Percentiles rank a stretch among this genome's conserved stretches.
Evolutionary conservation across 2,888 invertebrate species (phyloP).

Genomic region (Campopleginae sp.): DNA sequence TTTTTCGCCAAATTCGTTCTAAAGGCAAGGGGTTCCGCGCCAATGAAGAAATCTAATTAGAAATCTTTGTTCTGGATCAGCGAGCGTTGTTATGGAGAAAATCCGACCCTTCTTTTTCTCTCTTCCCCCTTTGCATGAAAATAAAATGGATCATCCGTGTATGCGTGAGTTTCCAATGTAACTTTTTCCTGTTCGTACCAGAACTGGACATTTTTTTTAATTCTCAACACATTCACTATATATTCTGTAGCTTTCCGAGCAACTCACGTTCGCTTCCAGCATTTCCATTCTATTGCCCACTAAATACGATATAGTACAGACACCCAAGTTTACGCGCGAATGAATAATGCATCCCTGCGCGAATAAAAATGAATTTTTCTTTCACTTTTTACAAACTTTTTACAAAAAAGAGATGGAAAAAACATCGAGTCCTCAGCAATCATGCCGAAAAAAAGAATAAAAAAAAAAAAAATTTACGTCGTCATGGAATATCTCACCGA

Average conservation of each 20-base stretch:
- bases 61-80: background rate
- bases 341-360: background rate
- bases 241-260: slow-evolving; percentile 48
- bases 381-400: background rate
- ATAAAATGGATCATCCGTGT: slow-evolving; percentile 33
- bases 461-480: background rate
- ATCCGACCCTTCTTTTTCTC: background rate
- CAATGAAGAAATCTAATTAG: background rate
- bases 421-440: background rate
- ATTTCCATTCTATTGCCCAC: slow-evolving; percentile 28
- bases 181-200: background rate
- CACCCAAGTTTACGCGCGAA: slow-evolving; percentile 15
- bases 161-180: slow-evolving; percentile 26
- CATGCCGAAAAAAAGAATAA: background rate
- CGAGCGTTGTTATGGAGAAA: background rate
- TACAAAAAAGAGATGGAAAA: background rate
- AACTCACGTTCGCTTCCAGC: slow-evolving; percentile 31
- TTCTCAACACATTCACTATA: slow-evolving; percentile 30
- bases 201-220: background rate
- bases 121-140: slow-evolving; percentile 14
- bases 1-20: background rate
- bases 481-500: slow-evolving; percentile 69
- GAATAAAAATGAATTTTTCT: slow-evolving; percentile 8
- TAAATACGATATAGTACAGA: slow-evolving; percentile 10
- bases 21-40: background rate